Evolutionary conservation across 2,797 vertebrate species (phyloP).

Genomic region (Chromis chromis): DNA sequence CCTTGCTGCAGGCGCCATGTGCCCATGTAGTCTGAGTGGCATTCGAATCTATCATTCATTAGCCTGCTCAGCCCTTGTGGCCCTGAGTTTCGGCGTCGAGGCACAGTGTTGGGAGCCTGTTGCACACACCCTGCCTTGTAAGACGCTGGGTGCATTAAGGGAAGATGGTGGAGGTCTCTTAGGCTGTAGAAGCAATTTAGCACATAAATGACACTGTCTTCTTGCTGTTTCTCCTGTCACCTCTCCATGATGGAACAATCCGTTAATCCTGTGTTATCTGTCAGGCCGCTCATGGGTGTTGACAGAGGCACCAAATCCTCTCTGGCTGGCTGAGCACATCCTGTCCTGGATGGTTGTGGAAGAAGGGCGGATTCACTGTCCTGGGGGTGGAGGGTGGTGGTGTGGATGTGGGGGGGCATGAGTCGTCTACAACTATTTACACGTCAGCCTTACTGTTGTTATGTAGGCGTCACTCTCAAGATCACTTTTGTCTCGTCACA

Average conservation of each 20-base stretch:
- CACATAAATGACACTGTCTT: slow-evolving; percentile 75
- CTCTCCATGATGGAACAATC: slow-evolving; percentile 79
- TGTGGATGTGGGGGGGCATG: background rate
- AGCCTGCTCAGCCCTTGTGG: slow-evolving; percentile 47
- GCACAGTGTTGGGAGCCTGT: slow-evolving; percentile 39
- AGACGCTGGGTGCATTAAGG: slow-evolving; percentile 9
- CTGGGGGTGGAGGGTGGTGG: background rate
- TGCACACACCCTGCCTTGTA: slow-evolving; percentile 29
- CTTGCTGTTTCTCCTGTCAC: slow-evolving; percentile 75
- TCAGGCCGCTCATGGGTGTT: slow-evolving; percentile 76
- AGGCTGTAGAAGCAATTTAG: slow-evolving; percentile 71
- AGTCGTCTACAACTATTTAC: slow-evolving; percentile 34
- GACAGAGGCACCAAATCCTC: slow-evolving; percentile 80
- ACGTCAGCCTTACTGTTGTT: slow-evolving; percentile 10
- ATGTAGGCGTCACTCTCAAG: slow-evolving; percentile 28
- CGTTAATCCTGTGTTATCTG: slow-evolving; percentile 82
- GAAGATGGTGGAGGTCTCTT: slow-evolving; percentile 53
- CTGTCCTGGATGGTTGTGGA: slow-evolving; percentile 67
- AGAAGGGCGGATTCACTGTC: slow-evolving; percentile 60
- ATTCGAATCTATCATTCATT: slow-evolving; percentile 69
- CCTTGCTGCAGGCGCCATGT: slow-evolving; percentile 46
- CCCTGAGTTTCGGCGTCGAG: slow-evolving; percentile 26
- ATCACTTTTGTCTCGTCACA: slow-evolving; percentile 11
- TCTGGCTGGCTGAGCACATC: slow-evolving; percentile 70
- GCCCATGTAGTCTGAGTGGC: slow-evolving; percentile 39